Percentiles rank a stretch among this genome's conserved stretches.
These are phyloP conservation scores for Sitophilus oryzae DNA, from an alignment of 1,140 invertebrate species.

Conservation along the genomic window DNA sequence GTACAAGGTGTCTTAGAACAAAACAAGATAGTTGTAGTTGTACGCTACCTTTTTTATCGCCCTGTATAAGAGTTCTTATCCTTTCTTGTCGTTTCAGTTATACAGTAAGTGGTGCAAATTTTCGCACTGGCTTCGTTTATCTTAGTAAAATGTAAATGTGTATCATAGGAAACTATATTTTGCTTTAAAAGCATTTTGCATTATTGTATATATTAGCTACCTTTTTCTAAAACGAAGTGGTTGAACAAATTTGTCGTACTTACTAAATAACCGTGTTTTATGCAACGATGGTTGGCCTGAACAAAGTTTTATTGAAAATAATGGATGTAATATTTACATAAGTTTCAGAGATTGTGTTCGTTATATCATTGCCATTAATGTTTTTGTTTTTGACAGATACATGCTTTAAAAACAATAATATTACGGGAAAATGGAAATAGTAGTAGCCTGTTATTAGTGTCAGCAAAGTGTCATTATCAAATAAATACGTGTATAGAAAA, in stretches of 20 bases:
- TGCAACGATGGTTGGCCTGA: slow-evolving; percentile 11
- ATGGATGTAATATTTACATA: no score
- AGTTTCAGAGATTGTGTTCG: no score
- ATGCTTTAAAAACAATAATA: no score
- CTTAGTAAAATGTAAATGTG: background rate
- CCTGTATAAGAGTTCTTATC: background rate
- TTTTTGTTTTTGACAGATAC: no score
- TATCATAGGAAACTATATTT: background rate
- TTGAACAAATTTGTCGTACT: background rate
- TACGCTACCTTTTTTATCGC: background rate
- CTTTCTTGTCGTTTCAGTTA: no score
- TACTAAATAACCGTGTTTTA: background rate
- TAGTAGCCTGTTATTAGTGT: no score
- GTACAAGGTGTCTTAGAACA: slow-evolving; percentile 12
- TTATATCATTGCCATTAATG: no score
- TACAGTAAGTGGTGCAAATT: background rate
- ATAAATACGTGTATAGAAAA: no score
- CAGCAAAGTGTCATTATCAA: no score
- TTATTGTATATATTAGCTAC: slow-evolving; percentile 1
- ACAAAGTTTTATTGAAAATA: background rate
- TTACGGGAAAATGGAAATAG: no score
- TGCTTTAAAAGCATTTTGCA: background rate
- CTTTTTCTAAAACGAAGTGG: background rate
- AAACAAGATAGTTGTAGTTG: background rate
- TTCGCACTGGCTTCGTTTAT: background rate